phyloP scores from a whole-genome alignment of 2,888 invertebrate genomes.

The Sinopyrophorus schimmeli region DNA sequence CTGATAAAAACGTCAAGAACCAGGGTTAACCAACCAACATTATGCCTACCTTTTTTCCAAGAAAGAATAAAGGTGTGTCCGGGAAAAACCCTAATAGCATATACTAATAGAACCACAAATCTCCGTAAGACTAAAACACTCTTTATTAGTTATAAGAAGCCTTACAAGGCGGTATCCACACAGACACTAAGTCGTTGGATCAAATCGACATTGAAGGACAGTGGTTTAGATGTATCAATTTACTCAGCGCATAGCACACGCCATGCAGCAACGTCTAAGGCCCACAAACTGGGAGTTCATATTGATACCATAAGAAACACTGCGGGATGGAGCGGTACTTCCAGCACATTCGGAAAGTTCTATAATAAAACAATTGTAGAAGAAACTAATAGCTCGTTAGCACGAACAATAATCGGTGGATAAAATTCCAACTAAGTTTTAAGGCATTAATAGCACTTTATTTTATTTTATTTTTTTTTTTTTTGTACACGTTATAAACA shows the following conservation, averaged over 20 bases:
- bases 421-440: no score
- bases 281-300: neutral
- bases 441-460: no score
- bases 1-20: conserved; percentile 7
- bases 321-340: neutral
- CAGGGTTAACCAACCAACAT: conserved; percentile 3
- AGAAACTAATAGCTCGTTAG: no score
- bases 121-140: conserved; percentile 4
- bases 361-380: neutral
- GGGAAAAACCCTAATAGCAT: neutral
- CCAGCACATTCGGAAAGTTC: neutral
- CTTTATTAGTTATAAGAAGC: conserved; percentile 11
- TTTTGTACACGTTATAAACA: no score
- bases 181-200: conserved; percentile 24
- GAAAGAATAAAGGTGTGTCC: conserved; percentile 5
- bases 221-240: conserved; percentile 15
- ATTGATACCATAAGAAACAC: neutral
- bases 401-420: no score
- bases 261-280: conserved; percentile 1
- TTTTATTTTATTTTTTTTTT: no score
- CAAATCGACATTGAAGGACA: conserved; percentile 5
- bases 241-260: conserved; percentile 12
- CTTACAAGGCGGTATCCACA: conserved; percentile 12
- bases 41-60: conserved; percentile 7
- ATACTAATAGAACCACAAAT: neutral